These are phyloP conservation scores for Dendroctonus valens DNA, from an alignment of 1,140 invertebrate genomes.

Conservation along the genomic window DNA sequence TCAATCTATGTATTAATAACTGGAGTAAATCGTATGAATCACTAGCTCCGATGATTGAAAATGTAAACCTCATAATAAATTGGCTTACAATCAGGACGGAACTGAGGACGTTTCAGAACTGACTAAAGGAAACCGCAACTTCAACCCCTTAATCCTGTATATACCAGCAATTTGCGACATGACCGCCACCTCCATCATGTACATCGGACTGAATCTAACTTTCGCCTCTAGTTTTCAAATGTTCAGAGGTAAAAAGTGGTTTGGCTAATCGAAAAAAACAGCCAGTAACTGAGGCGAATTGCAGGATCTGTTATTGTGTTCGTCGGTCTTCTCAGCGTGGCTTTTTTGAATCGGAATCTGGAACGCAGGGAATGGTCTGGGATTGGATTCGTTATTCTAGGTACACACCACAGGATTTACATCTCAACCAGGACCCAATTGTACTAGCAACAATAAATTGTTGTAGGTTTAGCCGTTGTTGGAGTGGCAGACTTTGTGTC, in stretches of 20 bases:
- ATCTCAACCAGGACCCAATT: too few species aligned
- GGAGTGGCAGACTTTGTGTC: conserved; percentile 75
- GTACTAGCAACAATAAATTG: neutral
- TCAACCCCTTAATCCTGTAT: conserved; percentile 80
- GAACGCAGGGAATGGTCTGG: conserved; percentile 77
- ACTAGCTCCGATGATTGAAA: too few species aligned
- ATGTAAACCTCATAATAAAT: too few species aligned
- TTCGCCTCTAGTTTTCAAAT: conserved; percentile 96
- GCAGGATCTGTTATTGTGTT: conserved; percentile 82
- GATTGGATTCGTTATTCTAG: conserved; percentile 76
- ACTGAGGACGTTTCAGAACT: conserved; percentile 58
- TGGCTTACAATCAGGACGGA: conserved; percentile 51
- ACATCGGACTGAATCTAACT: conserved; percentile 87
- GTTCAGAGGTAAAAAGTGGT: conserved; percentile 73
- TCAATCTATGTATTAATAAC: neutral
- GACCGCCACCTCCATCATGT: conserved; percentile 81
- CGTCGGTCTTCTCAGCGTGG: conserved; percentile 87
- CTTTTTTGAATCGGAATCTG: conserved; percentile 74
- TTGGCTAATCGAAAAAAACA: neutral
- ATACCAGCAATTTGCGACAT: conserved; percentile 85
- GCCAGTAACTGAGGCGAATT: neutral
- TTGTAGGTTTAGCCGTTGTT: conserved; percentile 68
- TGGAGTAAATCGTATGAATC: neutral
- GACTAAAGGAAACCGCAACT: conserved; percentile 66
- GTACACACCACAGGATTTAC: neutral